Conservation (phyloP, 1,140 invertebrate species). For the Papilio glaucus region DNA sequence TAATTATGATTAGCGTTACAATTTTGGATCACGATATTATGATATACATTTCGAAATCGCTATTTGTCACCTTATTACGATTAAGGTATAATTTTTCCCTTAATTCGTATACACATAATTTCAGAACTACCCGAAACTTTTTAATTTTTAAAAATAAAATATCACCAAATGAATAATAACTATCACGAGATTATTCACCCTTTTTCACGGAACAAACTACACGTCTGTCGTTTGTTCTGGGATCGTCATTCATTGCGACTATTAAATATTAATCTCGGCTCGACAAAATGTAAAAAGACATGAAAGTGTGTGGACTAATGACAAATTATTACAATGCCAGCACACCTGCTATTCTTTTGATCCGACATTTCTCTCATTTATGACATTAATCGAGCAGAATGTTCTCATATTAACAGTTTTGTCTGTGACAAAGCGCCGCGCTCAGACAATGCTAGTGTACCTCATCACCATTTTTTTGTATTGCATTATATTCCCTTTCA, state of each 20-base stretch:
- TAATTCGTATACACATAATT: too few relatives aligned
- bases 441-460: slow-evolving; percentile 69
- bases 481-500: slow-evolving; percentile 77
- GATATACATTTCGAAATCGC: too few relatives aligned
- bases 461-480: slow-evolving; percentile 79
- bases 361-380: slow-evolving; percentile 82
- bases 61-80: too few relatives aligned
- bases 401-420: slow-evolving; percentile 74
- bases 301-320: slow-evolving; percentile 71
- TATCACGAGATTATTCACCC: neutral
- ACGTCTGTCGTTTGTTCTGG: neutral
- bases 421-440: slow-evolving; percentile 69
- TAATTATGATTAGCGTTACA: too few relatives aligned
- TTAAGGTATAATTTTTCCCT: too few relatives aligned
- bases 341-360: slow-evolving; percentile 83
- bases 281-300: slow-evolving; percentile 55
- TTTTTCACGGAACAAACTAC: neutral
- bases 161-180: too few relatives aligned
- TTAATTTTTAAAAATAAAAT: too few relatives aligned
- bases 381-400: slow-evolving; percentile 81
- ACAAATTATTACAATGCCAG: slow-evolving; percentile 80
- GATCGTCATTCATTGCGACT: neutral
- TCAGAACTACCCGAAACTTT: too few relatives aligned
- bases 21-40: too few relatives aligned
- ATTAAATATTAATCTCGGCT: slow-evolving; percentile 40